These are phyloP conservation scores for Oncorhynchus tshawytscha DNA, from an alignment of 2,113 vertebrate genomes.

Conservation along the genomic window DNA sequence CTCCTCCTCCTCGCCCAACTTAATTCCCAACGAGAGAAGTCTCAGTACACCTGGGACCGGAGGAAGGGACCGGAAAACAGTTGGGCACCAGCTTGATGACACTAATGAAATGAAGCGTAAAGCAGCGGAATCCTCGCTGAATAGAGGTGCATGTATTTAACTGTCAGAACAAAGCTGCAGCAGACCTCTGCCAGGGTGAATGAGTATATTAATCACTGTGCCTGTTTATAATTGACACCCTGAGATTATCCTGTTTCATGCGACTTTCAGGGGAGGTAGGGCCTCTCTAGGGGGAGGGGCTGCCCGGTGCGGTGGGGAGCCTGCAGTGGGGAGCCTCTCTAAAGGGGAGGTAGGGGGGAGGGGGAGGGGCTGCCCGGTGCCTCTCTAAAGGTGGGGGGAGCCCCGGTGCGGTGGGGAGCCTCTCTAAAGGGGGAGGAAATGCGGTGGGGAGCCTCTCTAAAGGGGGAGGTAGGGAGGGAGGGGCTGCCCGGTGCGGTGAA, in stretches of 20 bases:
- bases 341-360: background rate
- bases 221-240: background rate
- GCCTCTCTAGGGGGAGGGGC: background rate
- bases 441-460: background rate
- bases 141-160: conserved; percentile 6
- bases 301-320: too few species aligned
- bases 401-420: background rate
- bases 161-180: background rate
- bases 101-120: conserved; percentile 26
- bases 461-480: background rate
- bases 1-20: background rate
- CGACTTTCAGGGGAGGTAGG: background rate
- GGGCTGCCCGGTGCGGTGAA: background rate
- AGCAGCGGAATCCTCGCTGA: background rate
- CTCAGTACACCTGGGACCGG: background rate
- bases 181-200: background rate
- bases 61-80: background rate
- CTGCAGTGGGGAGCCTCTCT: background rate
- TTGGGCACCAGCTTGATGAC: conserved; percentile 12
- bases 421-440: too few species aligned
- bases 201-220: background rate
- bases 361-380: background rate
- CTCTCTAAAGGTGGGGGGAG: background rate
- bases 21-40: background rate
- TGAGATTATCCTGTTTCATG: background rate